Evolutionary conservation across 2,888 invertebrate species (phyloP).

Genomic region (Venusia cambrica): DNA sequence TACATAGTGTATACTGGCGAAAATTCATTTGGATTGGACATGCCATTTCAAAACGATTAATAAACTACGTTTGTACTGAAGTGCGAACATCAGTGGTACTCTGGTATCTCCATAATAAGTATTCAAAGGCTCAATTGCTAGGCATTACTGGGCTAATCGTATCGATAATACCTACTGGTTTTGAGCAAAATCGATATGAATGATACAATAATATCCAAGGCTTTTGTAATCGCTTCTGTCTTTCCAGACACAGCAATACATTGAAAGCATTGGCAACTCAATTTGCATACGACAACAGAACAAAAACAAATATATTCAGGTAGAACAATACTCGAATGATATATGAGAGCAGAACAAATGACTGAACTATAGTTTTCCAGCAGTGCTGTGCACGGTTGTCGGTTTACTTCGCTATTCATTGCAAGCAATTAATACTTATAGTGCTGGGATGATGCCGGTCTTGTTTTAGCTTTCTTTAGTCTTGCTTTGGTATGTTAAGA

Average conservation of each 20-base stretch:
- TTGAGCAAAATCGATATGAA: conserved; percentile 1
- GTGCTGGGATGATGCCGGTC: conserved; percentile 10
- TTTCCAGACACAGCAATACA: conserved; percentile 6
- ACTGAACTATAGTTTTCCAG: conserved; percentile 41
- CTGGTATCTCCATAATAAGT: too few relatives aligned
- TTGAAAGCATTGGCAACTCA: conserved; percentile 25
- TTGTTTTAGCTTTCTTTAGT: conserved; percentile 2
- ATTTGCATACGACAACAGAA: conserved; percentile 26
- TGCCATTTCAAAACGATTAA: too few relatives aligned
- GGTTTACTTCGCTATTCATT: conserved; percentile 30
- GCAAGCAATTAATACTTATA: conserved; percentile 21
- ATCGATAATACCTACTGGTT: conserved; percentile 2
- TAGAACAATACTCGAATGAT: conserved; percentile 22
- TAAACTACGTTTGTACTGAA: too few relatives aligned
- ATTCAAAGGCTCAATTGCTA: too few relatives aligned
- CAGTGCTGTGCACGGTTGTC: conserved; percentile 39
- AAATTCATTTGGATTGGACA: too few relatives aligned
- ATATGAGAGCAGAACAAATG: conserved; percentile 33
- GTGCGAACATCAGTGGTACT: too few relatives aligned
- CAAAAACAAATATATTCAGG: conserved; percentile 29
- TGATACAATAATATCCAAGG: conserved; percentile 11
- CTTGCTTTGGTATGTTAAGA: too few relatives aligned
- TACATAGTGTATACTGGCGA: too few relatives aligned
- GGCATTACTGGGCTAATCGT: too few relatives aligned
- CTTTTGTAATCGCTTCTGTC: conserved; percentile 5